Percentiles rank a stretch among this genome's conserved stretches.
These are phyloP conservation scores for Sweltsa coloradensis DNA, from an alignment of 1,140 invertebrate species.

Conservation along the genomic window DNA sequence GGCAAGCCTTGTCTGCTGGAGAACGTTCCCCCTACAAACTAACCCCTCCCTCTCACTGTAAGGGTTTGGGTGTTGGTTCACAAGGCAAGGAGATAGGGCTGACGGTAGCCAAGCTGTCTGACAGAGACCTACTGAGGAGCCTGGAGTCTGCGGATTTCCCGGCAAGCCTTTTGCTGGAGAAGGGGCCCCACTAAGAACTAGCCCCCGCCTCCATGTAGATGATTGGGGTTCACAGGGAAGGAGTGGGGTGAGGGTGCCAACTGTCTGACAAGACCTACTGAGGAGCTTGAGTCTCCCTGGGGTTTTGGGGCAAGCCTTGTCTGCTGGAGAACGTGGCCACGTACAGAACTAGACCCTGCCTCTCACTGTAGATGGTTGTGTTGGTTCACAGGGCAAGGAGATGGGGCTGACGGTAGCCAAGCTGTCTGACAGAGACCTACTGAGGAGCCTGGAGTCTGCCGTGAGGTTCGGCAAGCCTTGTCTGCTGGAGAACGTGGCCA, in stretches of 20 bases:
- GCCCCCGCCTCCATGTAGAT: too few relatives aligned
- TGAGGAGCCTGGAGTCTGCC: conserved; percentile 57
- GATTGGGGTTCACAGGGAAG: too few relatives aligned
- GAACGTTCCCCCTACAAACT: too few relatives aligned
- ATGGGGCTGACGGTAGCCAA: conserved; percentile 42
- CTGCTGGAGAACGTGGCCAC: conserved; percentile 47
- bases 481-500: conserved; percentile 46
- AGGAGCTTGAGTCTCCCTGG: too few relatives aligned
- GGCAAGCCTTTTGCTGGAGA: too few relatives aligned
- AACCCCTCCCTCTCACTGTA: too few relatives aligned
- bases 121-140: conserved; percentile 51
- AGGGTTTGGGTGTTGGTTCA: conserved; percentile 22
- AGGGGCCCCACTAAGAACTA: too few relatives aligned
- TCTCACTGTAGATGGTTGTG: too few relatives aligned
- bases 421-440: conserved; percentile 50
- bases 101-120: conserved; percentile 45
- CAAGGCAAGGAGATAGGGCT: conserved; percentile 43
- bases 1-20: too few relatives aligned
- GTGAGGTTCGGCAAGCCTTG: conserved; percentile 55
- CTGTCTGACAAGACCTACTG: too few relatives aligned
- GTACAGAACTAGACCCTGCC: conserved; percentile 49
- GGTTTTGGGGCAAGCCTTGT: conserved; percentile 52
- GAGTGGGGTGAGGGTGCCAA: conserved; percentile 6
- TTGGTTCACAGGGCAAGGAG: conserved; percentile 37
- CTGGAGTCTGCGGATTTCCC: conserved; percentile 66